A percentile compares a stretch with the other conserved stretches of the same genome.
phyloP scores from a whole-genome alignment of 1,140 invertebrate genomes.

The Pemphigus obesinymphae region DNA sequence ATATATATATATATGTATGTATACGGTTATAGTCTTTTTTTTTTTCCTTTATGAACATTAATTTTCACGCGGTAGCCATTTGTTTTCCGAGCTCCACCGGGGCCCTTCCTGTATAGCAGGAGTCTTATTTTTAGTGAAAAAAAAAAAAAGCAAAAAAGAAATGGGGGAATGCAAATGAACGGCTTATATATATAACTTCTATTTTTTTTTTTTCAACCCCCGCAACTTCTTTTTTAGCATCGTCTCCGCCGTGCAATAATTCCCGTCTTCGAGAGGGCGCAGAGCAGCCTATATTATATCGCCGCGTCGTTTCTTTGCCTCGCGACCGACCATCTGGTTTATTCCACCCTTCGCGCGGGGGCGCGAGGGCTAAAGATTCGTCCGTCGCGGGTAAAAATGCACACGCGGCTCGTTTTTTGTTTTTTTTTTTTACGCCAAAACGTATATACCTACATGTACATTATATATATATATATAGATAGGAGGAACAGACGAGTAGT shows the following conservation, averaged over 20 bases:
- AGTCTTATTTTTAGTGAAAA: conserved; percentile 35
- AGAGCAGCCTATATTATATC: too few relatives aligned
- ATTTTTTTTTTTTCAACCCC: conserved; percentile 19
- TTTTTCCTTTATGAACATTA: conserved; percentile 10
- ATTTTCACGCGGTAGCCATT: conserved; percentile 29
- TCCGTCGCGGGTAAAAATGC: background rate
- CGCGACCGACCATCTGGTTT: conserved; percentile 30
- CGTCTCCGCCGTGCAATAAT: background rate
- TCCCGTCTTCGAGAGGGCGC: conserved; percentile 33
- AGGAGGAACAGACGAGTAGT: too few relatives aligned
- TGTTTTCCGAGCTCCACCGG: background rate
- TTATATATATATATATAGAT: too few relatives aligned
- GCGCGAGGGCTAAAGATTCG: conserved; percentile 12
- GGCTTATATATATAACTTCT: conserved; percentile 2
- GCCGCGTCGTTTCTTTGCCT: background rate
- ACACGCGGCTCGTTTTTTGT: background rate
- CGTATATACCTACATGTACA: background rate
- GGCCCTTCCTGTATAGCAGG: background rate
- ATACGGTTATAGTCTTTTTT: too few relatives aligned
- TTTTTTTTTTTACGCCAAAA: conserved; percentile 27
- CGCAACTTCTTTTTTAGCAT: conserved; percentile 11
- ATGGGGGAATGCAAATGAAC: conserved; percentile 33
- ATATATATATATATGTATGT: too few relatives aligned
- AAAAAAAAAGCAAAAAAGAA: conserved; percentile 18
- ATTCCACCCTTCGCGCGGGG: background rate